Evolutionary conservation across 2,888 invertebrate genomes (phyloP).

Genomic region (Calliphora vomitoria): DNA sequence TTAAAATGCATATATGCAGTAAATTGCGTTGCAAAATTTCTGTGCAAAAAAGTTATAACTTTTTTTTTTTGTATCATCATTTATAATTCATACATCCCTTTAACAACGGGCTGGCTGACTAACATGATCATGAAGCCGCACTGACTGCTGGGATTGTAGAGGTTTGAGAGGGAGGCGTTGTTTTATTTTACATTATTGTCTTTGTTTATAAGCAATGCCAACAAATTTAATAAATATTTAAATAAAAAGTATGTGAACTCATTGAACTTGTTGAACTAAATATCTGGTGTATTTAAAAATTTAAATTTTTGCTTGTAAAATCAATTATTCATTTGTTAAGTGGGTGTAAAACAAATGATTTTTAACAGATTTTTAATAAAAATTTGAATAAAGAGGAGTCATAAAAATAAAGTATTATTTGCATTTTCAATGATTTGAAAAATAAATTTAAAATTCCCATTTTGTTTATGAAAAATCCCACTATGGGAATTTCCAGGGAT

Average conservation of each 20-base stretch:
- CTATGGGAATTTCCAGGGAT: no score
- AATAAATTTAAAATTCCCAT: background rate
- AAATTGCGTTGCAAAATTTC: conserved; percentile 29
- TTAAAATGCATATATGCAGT: background rate
- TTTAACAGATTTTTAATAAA: background rate
- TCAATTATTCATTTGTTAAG: conserved; percentile 44
- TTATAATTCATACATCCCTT: conserved; percentile 22
- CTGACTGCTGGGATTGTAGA: no score
- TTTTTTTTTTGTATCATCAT: conserved; percentile 21
- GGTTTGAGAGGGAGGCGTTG: no score
- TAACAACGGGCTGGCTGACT: no score
- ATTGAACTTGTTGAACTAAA: conserved; percentile 64
- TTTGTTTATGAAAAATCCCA: no score
- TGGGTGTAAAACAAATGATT: conserved; percentile 47
- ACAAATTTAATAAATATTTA: background rate
- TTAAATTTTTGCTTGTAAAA: conserved; percentile 3
- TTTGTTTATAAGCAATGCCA: no score
- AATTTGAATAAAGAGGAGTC: background rate
- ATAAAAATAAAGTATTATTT: no score
- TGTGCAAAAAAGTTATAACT: background rate
- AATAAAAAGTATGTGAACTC: conserved; percentile 20
- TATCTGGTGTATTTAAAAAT: background rate
- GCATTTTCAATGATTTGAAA: background rate
- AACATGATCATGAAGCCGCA: no score
- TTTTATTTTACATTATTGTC: no score